Conservation (phyloP, 1,140 invertebrate species). For the Ceratoteleas bidentatus region DNA sequence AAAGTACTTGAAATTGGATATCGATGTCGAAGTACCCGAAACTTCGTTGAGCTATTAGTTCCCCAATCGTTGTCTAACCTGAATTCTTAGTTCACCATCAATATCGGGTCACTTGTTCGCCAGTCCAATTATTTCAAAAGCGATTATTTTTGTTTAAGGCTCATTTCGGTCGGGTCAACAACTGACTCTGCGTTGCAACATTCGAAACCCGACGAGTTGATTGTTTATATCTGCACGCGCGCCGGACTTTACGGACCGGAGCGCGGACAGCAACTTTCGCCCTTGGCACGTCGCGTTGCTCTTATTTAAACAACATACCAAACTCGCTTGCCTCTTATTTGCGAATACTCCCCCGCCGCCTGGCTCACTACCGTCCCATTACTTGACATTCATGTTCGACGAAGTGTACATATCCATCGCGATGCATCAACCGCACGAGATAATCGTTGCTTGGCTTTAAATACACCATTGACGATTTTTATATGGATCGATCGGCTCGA, state of each 20-base stretch:
- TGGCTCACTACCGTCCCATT: conserved; percentile 69
- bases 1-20: too few relatives aligned
- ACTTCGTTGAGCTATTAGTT: too few relatives aligned
- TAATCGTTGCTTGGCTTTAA: conserved; percentile 37
- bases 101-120: too few relatives aligned
- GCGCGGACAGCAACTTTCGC: conserved; percentile 76
- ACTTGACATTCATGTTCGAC: conserved; percentile 67
- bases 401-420: conserved; percentile 44
- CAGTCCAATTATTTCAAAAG: too few relatives aligned
- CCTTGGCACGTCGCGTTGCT: conserved; percentile 78
- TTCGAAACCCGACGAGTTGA: too few relatives aligned
- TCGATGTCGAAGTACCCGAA: too few relatives aligned
- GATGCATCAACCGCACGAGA: conserved; percentile 50
- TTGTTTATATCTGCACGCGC: too few relatives aligned
- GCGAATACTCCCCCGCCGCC: conserved; percentile 75
- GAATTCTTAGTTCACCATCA: too few relatives aligned
- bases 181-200: too few relatives aligned
- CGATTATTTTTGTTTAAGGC: too few relatives aligned
- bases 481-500: not conserved
- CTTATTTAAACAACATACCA: conserved; percentile 81
- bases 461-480: conserved; percentile 33
- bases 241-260: conserved; percentile 20
- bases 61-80: too few relatives aligned
- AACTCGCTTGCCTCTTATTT: conserved; percentile 76
- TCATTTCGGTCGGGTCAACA: too few relatives aligned